Evolutionary conservation across 2,113 vertebrate species (phyloP).

Genomic region (Holacanthus passer): DNA sequence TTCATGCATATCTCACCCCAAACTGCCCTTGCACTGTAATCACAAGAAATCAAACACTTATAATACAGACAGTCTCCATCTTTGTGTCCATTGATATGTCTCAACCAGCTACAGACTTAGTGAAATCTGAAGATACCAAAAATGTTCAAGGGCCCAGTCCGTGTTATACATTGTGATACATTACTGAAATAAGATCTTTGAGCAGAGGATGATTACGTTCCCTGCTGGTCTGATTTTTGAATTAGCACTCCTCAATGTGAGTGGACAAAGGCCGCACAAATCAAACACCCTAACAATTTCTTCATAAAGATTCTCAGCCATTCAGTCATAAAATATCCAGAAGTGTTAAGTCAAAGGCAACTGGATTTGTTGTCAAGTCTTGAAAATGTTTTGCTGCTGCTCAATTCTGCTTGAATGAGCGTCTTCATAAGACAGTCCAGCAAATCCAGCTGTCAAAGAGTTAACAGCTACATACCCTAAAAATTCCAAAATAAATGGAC

Average conservation of each 20-base stretch:
- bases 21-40: slow-evolving; percentile 31
- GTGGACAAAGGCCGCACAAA: slow-evolving; percentile 33
- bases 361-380: slow-evolving; percentile 2
- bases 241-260: slow-evolving; percentile 32
- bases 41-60: slow-evolving; percentile 35
- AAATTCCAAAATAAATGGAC: not conserved
- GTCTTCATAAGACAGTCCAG: slow-evolving; percentile 19
- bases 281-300: not conserved
- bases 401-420: slow-evolving; percentile 6
- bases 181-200: not conserved
- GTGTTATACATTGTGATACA: slow-evolving; percentile 10
- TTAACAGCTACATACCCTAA: not conserved
- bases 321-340: slow-evolving; percentile 14
- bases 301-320: slow-evolving; percentile 9
- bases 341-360: slow-evolving; percentile 5
- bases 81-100: slow-evolving; percentile 26
- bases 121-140: slow-evolving; percentile 15
- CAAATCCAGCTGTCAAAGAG: slow-evolving; percentile 25
- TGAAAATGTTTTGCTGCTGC: slow-evolving; percentile 24
- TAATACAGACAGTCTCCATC: slow-evolving; percentile 24
- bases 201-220: slow-evolving; percentile 38
- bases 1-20: slow-evolving; percentile 47
- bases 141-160: not conserved
- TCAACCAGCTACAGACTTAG: slow-evolving; percentile 38
- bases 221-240: slow-evolving; percentile 3